phyloP scores from a whole-genome alignment of 2,888 invertebrate genomes.

The Plagiodera versicolora region DNA sequence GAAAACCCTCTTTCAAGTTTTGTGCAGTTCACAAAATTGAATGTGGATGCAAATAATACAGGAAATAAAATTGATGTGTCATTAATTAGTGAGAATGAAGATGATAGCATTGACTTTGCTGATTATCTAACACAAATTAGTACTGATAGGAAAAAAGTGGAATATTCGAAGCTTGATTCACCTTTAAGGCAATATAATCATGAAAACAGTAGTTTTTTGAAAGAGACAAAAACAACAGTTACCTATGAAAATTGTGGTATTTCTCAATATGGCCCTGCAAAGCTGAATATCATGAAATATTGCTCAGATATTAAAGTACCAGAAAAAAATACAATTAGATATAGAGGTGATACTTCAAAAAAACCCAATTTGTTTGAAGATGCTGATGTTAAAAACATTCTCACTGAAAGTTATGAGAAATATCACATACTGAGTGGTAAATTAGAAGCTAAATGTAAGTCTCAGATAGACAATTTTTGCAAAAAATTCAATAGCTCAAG shows the following conservation, averaged over 20 bases:
- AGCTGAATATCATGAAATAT: too few relatives aligned
- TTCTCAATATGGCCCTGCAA: too few relatives aligned
- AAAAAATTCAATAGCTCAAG: constrained; percentile 4
- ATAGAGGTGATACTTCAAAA: not conserved
- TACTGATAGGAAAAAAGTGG: too few relatives aligned
- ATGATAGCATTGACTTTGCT: constrained; percentile 6
- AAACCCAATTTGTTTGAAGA: constrained; percentile 7
- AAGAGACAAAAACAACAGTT: too few relatives aligned
- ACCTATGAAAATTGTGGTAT: too few relatives aligned
- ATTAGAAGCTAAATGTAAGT: not conserved
- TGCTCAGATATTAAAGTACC: too few relatives aligned
- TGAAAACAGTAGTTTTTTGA: too few relatives aligned
- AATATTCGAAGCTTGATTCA: too few relatives aligned
- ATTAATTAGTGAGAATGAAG: not conserved
- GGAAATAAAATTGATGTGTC: too few relatives aligned
- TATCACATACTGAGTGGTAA: not conserved
- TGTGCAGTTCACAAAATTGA: not conserved
- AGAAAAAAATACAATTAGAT: too few relatives aligned
- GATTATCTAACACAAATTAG: not conserved
- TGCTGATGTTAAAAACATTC: constrained; percentile 8
- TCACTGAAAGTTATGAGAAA: constrained; percentile 15
- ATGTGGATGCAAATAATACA: not conserved
- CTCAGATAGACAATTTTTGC: not conserved
- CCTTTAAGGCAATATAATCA: too few relatives aligned
- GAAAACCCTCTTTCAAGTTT: not conserved